A percentile compares a stretch with the other conserved stretches of the same genome.
Evolutionary conservation across 2,797 vertebrate species (phyloP).

Genomic region (Euphonia xanthogaster): DNA sequence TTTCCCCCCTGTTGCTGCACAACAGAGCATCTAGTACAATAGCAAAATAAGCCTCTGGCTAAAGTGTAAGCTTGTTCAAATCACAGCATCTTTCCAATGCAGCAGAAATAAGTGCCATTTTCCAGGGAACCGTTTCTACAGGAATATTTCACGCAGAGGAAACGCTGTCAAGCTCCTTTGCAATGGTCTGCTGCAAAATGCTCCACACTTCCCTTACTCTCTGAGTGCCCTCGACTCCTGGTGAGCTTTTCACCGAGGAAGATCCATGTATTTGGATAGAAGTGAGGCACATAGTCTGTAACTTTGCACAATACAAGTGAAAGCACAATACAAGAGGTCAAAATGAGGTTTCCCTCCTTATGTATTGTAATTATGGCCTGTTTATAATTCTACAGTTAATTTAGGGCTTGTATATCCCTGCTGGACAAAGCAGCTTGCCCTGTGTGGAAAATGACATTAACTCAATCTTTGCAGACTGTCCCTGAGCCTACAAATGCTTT

Average conservation of each 20-base stretch:
- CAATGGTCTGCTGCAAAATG: not conserved
- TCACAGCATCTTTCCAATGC: not conserved
- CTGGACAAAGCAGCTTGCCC: constrained; percentile 42
- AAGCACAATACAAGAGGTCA: constrained; percentile 50
- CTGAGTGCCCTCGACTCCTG: not conserved
- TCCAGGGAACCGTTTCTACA: not conserved
- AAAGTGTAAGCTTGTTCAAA: not conserved
- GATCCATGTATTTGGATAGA: not conserved
- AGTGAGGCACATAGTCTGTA: not conserved
- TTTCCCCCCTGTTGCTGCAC: not conserved
- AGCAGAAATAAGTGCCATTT: not conserved
- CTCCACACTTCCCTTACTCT: not conserved
- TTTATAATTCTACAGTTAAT: constrained; percentile 56
- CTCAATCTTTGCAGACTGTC: constrained; percentile 45
- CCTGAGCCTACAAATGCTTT: constrained; percentile 17
- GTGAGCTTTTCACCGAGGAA: not conserved
- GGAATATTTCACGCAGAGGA: not conserved
- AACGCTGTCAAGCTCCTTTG: not conserved
- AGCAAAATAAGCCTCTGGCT: not conserved
- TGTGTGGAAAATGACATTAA: constrained; percentile 56
- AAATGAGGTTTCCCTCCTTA: constrained; percentile 19
- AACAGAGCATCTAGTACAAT: not conserved
- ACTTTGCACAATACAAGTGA: not conserved
- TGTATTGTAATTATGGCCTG: constrained; percentile 3
- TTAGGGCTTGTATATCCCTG: constrained; percentile 28